Evolutionary conservation across 2,113 vertebrate genomes (phyloP), one percentile per base, ranked within the genome.

Genomic region (Passer domesticus): DNA sequence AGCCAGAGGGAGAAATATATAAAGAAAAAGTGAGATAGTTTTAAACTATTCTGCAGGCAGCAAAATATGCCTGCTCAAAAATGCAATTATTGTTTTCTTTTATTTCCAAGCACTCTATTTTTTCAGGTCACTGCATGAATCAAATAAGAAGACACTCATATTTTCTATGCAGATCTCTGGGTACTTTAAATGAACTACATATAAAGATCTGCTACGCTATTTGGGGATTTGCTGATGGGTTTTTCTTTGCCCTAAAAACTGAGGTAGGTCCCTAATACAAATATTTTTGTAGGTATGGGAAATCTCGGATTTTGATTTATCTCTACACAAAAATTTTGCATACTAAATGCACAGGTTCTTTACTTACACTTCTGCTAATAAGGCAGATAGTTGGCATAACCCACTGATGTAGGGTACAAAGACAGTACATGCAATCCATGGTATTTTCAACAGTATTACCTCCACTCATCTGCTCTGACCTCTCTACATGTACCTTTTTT

Each of bases 41-140:
- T 92, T 59, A 80, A 92, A 39, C 35, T 77, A 49, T 75, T 83
- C 72, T 66, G 74, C 30, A 92, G 35, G 43, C 59, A 90, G 47
- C 3, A 83, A 87, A 93, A 88, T 62, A 90, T 15, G 63, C 46
- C 55, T 83, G 30, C 35, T 86, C 53, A 93, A 83, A 94, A 96
- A 73, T 37, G 41, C 46, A 90, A 80, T 90, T 90, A 92, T 37
- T 83, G 37, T 92, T 92, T 92, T 80, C 35, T 78, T 75, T 84
- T 77, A 39, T 55, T 91, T 80, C 52, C 9, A 4, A 91, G 75
- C 23, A 77, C 17, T 95, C n/a, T 63, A 39, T 78, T 83, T 91
- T 62, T 89, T 85, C 87, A 77, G 93, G 95, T 91, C 95, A 94
- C 17, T 90, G 59, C 44, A 47, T 52, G 72, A 91, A 91, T 93